Evolutionary conservation across 2,113 vertebrate species (phyloP).

Genomic region (Pluvialis apricaria): DNA sequence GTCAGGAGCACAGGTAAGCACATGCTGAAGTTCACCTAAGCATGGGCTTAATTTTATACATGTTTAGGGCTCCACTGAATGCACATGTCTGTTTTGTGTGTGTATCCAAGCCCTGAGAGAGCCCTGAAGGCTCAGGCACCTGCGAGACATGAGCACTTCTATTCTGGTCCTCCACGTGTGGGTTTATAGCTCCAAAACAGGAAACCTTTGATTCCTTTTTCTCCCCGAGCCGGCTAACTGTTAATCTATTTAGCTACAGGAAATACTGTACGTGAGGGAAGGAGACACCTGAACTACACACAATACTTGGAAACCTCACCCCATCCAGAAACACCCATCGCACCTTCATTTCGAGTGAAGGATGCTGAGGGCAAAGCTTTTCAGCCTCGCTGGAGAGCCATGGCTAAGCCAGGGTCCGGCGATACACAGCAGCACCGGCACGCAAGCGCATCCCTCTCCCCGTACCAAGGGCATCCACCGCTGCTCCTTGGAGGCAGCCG

Average conservation of each 20-base stretch:
- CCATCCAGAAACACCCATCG: neutral
- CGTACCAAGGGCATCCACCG: rapidly evolving
- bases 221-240: neutral
- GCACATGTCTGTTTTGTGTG: neutral
- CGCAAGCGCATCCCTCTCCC: neutral
- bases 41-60: neutral
- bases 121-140: neutral
- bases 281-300: neutral
- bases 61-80: neutral
- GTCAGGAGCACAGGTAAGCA: neutral
- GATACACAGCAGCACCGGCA: rapidly evolving
- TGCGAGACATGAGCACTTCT: neutral
- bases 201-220: slow-evolving; percentile 18
- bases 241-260: neutral
- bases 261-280: neutral
- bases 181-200: slow-evolving; percentile 8
- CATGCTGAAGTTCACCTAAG: neutral
- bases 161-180: neutral
- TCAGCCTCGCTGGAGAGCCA: neutral
- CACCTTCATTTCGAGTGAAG: neutral
- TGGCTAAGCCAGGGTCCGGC: neutral
- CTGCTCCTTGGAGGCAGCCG: neutral
- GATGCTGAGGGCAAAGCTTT: neutral
- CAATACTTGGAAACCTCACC: neutral
- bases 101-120: neutral